Percentiles rank a stretch among this genome's conserved stretches.
Conservation (phyloP, 2,797 vertebrate species). For the Sebastes trivittatus region DNA sequence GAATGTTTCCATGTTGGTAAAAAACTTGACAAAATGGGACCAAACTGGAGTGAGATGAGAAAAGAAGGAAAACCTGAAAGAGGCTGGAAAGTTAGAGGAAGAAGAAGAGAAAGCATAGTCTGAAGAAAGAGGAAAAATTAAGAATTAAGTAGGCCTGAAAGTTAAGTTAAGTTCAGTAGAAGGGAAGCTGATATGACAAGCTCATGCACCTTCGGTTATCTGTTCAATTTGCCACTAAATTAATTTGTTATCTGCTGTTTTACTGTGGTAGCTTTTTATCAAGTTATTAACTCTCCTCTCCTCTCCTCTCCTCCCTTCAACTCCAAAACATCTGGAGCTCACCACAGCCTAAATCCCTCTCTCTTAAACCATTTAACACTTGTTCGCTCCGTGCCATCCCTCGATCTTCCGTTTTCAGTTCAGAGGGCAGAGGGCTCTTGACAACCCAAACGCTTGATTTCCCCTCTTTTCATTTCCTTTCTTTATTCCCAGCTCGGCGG, state of each 20-base stretch:
- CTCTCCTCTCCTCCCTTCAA: background rate
- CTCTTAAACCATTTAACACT: constrained; percentile 49
- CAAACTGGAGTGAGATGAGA: background rate
- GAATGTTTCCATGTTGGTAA: too few relatives aligned
- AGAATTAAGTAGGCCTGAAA: background rate
- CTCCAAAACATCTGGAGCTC: constrained; percentile 46
- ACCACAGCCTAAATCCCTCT: constrained; percentile 14
- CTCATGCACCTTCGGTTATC: background rate
- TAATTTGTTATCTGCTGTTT: background rate
- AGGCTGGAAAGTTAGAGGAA: background rate
- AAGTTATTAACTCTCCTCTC: background rate
- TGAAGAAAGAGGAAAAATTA: background rate
- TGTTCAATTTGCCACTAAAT: constrained; percentile 1
- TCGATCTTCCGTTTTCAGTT: constrained; percentile 26
- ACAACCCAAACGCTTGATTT: constrained; percentile 29
- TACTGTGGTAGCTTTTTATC: background rate
- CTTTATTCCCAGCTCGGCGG: background rate
- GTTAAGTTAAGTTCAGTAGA: background rate
- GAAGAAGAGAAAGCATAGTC: background rate
- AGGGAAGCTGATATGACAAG: background rate
- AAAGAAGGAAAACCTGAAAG: background rate
- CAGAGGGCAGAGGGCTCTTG: constrained; percentile 24
- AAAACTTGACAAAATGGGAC: background rate
- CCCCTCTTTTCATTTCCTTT: constrained; percentile 10
- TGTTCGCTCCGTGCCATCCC: constrained; percentile 29